Evolutionary conservation across 2,888 invertebrate genomes (phyloP).

Genomic region (Latrodectus hesperus): DNA sequence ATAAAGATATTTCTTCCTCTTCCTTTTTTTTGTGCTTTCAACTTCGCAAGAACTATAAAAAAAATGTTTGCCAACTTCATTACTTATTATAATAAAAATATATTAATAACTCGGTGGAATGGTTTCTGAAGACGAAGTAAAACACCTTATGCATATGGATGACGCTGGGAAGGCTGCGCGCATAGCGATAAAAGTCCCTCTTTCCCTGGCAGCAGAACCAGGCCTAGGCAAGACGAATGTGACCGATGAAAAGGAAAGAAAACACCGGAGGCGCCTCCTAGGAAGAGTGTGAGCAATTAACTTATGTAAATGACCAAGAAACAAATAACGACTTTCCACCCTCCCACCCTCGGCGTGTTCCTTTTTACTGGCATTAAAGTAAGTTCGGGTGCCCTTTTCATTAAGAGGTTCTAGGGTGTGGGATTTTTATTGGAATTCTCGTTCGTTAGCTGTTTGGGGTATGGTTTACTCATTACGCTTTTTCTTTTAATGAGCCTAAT

Average conservation of each 20-base stretch:
- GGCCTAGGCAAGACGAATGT: conserved; percentile 38
- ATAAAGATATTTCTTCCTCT: background rate
- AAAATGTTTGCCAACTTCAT: conserved; percentile 3
- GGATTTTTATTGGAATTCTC: conserved; percentile 60
- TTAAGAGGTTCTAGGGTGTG: conserved; percentile 63
- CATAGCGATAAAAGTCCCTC: conserved; percentile 42
- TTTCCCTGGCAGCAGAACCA: background rate
- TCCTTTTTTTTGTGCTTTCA: background rate
- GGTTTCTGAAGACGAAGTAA: conserved; percentile 29
- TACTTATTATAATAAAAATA: conserved; percentile 8
- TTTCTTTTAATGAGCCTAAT: conserved; percentile 1
- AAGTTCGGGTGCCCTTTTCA: conserved; percentile 30
- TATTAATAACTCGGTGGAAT: conserved; percentile 14
- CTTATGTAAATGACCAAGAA: conserved; percentile 67
- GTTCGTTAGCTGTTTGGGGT: conserved; percentile 60
- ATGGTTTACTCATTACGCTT: conserved; percentile 19
- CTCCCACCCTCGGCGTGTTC: conserved; percentile 9
- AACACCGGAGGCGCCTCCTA: conserved; percentile 19
- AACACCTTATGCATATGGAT: conserved; percentile 60
- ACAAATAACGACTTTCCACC: conserved; percentile 48
- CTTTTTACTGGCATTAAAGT: background rate
- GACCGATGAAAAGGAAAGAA: conserved; percentile 47
- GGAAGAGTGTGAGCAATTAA: conserved; percentile 62
- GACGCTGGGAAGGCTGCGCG: conserved; percentile 6
- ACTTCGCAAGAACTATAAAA: background rate